These are phyloP conservation scores for Hymenopus coronatus DNA, from an alignment of 2,888 invertebrate species.

Conservation along the genomic window DNA sequence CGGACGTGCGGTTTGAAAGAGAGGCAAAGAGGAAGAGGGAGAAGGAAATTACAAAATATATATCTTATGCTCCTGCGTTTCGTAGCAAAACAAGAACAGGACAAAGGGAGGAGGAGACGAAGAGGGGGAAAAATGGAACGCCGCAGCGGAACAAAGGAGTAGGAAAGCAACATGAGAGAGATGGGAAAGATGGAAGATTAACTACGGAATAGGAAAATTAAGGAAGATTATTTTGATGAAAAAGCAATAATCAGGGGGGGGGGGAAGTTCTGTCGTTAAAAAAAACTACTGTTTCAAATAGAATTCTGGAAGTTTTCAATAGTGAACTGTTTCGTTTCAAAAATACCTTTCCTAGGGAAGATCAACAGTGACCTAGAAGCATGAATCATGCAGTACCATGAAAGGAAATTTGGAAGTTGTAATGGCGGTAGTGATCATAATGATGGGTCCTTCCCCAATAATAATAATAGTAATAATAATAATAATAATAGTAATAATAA, in stretches of 20 bases:
- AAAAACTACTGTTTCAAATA: background rate
- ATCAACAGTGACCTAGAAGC: background rate
- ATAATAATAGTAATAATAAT: too few species aligned
- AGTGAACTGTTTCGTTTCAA: background rate
- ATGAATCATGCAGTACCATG: too few species aligned
- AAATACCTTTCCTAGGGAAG: background rate
- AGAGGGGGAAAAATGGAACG: background rate
- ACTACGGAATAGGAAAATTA: background rate
- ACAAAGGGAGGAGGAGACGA: background rate
- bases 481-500: too few species aligned
- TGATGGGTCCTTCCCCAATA: too few species aligned
- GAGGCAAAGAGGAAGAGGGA: background rate
- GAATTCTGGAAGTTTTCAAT: background rate
- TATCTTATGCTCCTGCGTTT: slow-evolving; percentile 19
- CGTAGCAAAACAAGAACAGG: slow-evolving; percentile 11
- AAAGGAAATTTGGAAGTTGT: too few species aligned
- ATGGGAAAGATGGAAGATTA: slow-evolving; percentile 1
- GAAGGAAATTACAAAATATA: slow-evolving; percentile 31
- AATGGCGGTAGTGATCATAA: too few species aligned
- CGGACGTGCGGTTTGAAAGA: slow-evolving; percentile 14
- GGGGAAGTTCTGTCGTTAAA: background rate
- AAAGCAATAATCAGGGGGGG: slow-evolving; percentile 1
- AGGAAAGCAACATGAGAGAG: background rate
- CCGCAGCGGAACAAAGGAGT: background rate
- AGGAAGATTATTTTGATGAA: slow-evolving; percentile 5